Conservation (phyloP, 2,113 vertebrate species). For the Cynopterus brachyotis region DNA sequence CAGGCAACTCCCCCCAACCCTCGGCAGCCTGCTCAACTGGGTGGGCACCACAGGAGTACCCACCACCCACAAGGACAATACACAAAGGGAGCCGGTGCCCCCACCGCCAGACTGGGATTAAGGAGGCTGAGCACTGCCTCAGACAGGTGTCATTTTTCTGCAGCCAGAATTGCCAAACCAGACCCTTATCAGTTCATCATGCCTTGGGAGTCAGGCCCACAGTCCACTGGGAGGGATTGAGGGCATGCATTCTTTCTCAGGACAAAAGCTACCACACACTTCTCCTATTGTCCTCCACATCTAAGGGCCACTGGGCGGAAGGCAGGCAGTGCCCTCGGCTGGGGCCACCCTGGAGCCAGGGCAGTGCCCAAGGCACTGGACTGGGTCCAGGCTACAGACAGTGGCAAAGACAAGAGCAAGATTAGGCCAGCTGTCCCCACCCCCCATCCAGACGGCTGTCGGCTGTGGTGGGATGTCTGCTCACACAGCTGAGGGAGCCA, state of each 20-base stretch:
- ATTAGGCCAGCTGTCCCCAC: constrained; percentile 75
- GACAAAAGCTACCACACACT: not conserved
- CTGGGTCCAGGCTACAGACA: not conserved
- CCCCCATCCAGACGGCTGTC: constrained; percentile 59
- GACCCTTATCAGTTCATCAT: constrained; percentile 1
- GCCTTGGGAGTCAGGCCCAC: not conserved
- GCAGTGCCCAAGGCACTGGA: not conserved
- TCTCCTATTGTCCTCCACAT: not conserved
- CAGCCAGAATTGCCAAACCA: not conserved
- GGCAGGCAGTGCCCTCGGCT: not conserved
- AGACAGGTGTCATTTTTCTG: constrained; percentile 28
- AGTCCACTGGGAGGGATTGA: not conserved
- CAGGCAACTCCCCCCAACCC: not conserved
- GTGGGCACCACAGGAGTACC: not conserved
- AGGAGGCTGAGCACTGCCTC: not conserved
- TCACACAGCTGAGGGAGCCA: constrained; percentile 75
- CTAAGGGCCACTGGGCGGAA: not conserved
- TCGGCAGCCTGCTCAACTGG: not conserved
- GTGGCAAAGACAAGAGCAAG: not conserved
- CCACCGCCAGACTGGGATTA: not conserved
- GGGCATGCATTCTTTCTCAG: not conserved
- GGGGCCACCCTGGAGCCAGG: not conserved
- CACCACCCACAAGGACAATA: not conserved
- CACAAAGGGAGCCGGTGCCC: not conserved
- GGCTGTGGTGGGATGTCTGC: constrained; percentile 68